Percentiles rank a stretch among this genome's conserved stretches.
Conservation (phyloP, 2,797 vertebrate genomes). For the Setipinna tenuifilis region DNA sequence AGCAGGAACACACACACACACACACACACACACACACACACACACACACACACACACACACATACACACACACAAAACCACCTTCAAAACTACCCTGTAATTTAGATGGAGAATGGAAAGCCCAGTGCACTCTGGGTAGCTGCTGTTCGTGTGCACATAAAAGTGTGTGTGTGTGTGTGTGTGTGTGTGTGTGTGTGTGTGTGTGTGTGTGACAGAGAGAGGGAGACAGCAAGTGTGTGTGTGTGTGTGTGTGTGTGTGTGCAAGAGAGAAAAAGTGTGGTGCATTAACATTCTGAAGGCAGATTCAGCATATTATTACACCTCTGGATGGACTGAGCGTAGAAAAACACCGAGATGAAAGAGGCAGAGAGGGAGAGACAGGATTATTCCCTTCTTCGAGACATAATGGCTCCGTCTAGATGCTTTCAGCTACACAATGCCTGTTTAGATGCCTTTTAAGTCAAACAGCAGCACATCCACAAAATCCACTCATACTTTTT, state of each 20-base stretch:
- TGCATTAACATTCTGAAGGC: slow-evolving; percentile 16
- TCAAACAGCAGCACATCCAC: not conserved
- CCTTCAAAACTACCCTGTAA: slow-evolving; percentile 59
- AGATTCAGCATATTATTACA: slow-evolving; percentile 22
- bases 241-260: slow-evolving; percentile 30
- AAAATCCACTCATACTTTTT: slow-evolving; percentile 7
- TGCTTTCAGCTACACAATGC: not conserved
- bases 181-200: slow-evolving; percentile 26
- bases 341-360: not conserved
- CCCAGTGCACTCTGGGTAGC: slow-evolving; percentile 58
- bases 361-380: not conserved
- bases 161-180: slow-evolving; percentile 24
- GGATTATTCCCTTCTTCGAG: slow-evolving; percentile 10
- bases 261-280: not conserved
- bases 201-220: no score
- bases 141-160: slow-evolving; percentile 31
- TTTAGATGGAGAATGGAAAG: slow-evolving; percentile 57
- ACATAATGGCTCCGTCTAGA: slow-evolving; percentile 11
- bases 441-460: slow-evolving; percentile 27
- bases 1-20: not conserved
- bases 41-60: not conserved
- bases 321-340: not conserved
- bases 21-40: not conserved
- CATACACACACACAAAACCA: slow-evolving; percentile 37
- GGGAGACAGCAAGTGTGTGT: slow-evolving; percentile 31